Evolutionary conservation across 2,113 vertebrate genomes (phyloP).

Genomic region (Osmerus eperlanus): DNA sequence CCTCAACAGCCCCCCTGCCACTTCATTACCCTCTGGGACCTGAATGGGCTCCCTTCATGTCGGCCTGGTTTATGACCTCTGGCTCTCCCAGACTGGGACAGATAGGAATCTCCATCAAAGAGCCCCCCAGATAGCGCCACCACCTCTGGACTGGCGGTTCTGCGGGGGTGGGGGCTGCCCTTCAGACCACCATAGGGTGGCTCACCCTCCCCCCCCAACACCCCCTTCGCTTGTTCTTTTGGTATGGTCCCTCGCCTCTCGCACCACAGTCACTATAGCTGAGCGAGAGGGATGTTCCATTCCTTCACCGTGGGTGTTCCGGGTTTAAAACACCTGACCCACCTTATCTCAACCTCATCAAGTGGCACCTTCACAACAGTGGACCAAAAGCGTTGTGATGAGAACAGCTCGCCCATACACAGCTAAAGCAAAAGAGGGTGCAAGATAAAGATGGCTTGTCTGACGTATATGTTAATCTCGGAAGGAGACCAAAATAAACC

Average conservation of each 20-base stretch:
- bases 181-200: slow-evolving; percentile 3
- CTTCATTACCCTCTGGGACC: slow-evolving; percentile 47
- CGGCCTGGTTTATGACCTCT: slow-evolving; percentile 59
- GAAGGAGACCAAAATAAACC: slow-evolving; percentile 36
- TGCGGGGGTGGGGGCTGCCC: slow-evolving; percentile 23
- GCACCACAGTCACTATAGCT: neutral
- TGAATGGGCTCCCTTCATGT: slow-evolving; percentile 72
- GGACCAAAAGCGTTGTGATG: slow-evolving; percentile 25
- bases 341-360: slow-evolving; percentile 50
- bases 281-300: slow-evolving; percentile 22
- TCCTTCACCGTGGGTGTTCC: neutral
- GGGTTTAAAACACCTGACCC: slow-evolving; percentile 40
- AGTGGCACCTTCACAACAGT: slow-evolving; percentile 54
- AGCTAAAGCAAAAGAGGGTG: slow-evolving; percentile 7
- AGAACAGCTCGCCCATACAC: slow-evolving; percentile 15
- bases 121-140: slow-evolving; percentile 50
- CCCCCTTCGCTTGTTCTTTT: neutral
- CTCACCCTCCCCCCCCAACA: slow-evolving; percentile 1
- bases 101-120: slow-evolving; percentile 69
- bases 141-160: slow-evolving; percentile 50
- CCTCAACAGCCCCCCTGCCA: slow-evolving; percentile 37
- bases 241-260: too few species aligned
- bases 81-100: slow-evolving; percentile 47
- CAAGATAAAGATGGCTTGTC: slow-evolving; percentile 9
- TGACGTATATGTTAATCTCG: slow-evolving; percentile 32